These are phyloP conservation scores for Caenorhabditis becei DNA, from an alignment of 2,888 invertebrate genomes.

Conservation along the genomic window DNA sequence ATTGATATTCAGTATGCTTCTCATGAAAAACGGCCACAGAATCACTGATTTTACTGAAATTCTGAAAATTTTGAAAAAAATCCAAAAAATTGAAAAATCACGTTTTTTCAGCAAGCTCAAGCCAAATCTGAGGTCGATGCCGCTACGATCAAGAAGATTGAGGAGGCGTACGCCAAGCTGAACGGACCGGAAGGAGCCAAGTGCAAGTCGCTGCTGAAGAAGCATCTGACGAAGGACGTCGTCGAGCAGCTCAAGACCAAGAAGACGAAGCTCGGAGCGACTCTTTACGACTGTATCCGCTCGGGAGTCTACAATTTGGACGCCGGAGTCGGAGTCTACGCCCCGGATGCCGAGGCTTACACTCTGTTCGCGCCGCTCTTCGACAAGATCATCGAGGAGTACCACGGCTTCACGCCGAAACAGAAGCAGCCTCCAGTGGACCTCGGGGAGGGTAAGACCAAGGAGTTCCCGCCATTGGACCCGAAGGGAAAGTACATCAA, in stretches of 20 bases:
- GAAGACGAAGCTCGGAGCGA: constrained; percentile 94
- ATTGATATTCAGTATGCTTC: no score
- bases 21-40: no score
- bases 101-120: constrained; percentile 37
- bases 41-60: background rate
- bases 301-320: constrained; percentile 93
- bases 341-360: constrained; percentile 97
- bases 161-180: constrained; percentile 79
- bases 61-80: no score
- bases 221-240: constrained; percentile 90
- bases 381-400: constrained; percentile 95
- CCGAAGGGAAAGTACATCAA: constrained; percentile 88
- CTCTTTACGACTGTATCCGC: constrained; percentile 92
- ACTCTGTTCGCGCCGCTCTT: constrained; percentile 93
- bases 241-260: constrained; percentile 93
- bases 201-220: constrained; percentile 96
- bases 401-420: constrained; percentile 90
- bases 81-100: background rate
- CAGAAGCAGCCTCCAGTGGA: constrained; percentile 95
- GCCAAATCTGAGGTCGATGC: constrained; percentile 64
- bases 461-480: constrained; percentile 87
- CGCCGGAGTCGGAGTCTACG: constrained; percentile 92
- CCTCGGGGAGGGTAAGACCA: constrained; percentile 90
- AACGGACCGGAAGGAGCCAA: constrained; percentile 83
- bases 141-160: constrained; percentile 74